Evolutionary conservation across 2,797 vertebrate genomes (phyloP).

Genomic region (Emys orbicularis): DNA sequence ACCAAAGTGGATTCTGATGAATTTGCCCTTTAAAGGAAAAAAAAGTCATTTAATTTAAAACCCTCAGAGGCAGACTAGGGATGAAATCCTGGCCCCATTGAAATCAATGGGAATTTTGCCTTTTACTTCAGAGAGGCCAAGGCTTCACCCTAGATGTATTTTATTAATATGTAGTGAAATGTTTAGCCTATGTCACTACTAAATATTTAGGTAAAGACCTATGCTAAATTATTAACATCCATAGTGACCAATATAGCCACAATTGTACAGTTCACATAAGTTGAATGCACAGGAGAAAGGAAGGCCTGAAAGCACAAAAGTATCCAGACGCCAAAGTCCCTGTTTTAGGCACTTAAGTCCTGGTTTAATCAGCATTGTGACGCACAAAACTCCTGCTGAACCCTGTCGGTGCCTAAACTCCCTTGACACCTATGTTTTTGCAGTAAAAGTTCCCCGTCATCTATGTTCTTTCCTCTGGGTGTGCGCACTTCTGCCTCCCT

Average conservation of each 20-base stretch:
- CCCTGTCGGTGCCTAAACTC: background rate
- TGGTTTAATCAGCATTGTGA: background rate
- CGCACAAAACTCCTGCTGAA: background rate
- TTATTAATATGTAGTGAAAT: background rate
- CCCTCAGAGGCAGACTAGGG: background rate
- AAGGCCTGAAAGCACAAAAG: background rate
- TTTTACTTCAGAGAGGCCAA: background rate
- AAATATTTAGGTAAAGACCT: background rate
- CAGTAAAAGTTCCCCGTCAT: too few relatives aligned
- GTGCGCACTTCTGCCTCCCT: too few relatives aligned
- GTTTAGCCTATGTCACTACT: background rate
- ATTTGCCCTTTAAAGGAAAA: constrained; percentile 86
- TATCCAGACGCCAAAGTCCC: background rate
- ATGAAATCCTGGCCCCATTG: background rate
- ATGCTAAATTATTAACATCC: constrained; percentile 65
- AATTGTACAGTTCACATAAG: background rate
- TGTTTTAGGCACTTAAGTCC: background rate
- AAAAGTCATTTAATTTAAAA: background rate
- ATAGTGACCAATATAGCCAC: background rate
- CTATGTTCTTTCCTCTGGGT: too few relatives aligned
- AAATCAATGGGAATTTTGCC: background rate
- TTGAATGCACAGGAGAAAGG: background rate
- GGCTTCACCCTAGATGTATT: background rate
- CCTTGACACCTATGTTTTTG: too few relatives aligned
- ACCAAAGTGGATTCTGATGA: constrained; percentile 93